Evolutionary conservation across 2,113 vertebrate species (phyloP), one percentile per base, ranked within the genome.

Genomic region (Grus americana): DNA sequence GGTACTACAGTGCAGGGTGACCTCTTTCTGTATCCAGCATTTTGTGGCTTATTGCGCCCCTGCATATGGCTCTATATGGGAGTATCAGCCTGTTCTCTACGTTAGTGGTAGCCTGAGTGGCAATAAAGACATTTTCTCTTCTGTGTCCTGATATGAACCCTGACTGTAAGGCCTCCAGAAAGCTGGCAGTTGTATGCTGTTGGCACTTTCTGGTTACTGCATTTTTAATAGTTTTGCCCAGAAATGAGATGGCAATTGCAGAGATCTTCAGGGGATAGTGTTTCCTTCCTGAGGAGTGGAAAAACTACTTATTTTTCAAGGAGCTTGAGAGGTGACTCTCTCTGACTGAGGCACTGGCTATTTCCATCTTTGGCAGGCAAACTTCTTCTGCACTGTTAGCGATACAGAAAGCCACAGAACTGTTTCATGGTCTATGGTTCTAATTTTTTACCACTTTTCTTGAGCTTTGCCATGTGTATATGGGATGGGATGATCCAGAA

Each of bases 181-280:
- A 75, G 8, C 91, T 94, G 94, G 93, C 89, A 61, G 30, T 79
- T 87, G 30, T 29, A 17, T 29, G 58, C 66, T 93, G 54, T 52
- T 97, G 95, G 78, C 93, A 85, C 91, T 75, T 93, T 68, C 81
- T 91, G 66, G 49, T 94, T 93, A 40, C 78, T 87, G 47, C 21
- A 6, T 93, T 96, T 92, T 75, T 40, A 85, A 52, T 49, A 29
- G 83, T 90, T 94, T 91, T 93, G 70, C 85, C 87, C 93, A 94
- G 90, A 91, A 96, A 94, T 76, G 27, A 91, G 90, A 96, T 93
- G 84, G 71, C 58, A 95, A 79, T 95, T 94, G 87, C 94, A 96
- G 87, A 93, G 54, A 66, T 88, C 61, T 91, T 87, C 70, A 88
- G 78, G 38, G 66, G 65, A 86, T 92, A 89, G 59, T 55, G n/a